Base-by-base conservation (phyloP, 2,113 vertebrate genomes). In the Vimba vimba region DNA sequence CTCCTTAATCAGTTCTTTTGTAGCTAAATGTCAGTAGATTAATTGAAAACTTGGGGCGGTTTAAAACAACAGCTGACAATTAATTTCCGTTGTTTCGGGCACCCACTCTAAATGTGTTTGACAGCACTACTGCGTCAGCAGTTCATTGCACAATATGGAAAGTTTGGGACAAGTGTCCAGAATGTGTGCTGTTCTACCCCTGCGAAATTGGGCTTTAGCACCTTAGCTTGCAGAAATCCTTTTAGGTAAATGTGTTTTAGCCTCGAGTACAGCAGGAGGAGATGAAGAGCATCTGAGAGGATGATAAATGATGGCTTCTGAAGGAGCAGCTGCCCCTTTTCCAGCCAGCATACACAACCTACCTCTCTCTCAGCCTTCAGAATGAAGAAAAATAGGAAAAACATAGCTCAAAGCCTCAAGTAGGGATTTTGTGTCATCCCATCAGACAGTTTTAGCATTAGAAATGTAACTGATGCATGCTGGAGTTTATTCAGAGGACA, bases 401-500 rank as follows among this genome's bases (percentile, higher is more conserved):
- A 77, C 50, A 36, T 83, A 55, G 36, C 88, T 92, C 88, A 91
- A 89, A 92, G 91, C 91, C 79, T 90, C 78, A 17, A 89, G 85
- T 87, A 89, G 91, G 17, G 91, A 91, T 90, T 88, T 88, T 89
- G 88, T 89, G 85, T 86, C 84, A 86, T 90, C 90, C 89, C 89
- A 86, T 91, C 87, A 92, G 93, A 91, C 88, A 86, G 90, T 89
- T 92, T 92, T 86, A 89, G 91, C 89, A 91, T 92, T 90, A 89
- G 91, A 93, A 91, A 92, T 91, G 91, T 93, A 93, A 91, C 90
- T 89, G 93, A 93, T 92, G 91, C 91, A 92, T 90, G 88, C 62
- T 68, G 89, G 93, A 92, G 85, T 90, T 92, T 92, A 89, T 91
- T 93, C 91, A 93, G 92, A 94, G 91, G 93, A 92, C 91, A 88